phyloP scores from a whole-genome alignment of 2,888 invertebrate species.

The Hirtodrosophila cameraria region DNA sequence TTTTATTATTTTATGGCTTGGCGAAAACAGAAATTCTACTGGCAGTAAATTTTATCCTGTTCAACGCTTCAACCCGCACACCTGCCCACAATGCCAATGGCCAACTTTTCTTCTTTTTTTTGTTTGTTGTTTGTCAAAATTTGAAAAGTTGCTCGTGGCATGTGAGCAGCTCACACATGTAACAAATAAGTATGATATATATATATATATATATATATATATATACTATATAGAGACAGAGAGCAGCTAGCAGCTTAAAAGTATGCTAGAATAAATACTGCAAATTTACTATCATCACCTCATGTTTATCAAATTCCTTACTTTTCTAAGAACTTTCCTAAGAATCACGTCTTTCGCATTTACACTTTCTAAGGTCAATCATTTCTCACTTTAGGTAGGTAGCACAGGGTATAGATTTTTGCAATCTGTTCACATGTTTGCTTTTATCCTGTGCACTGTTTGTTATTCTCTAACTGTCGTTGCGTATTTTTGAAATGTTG shows the following conservation, averaged over 20 bases:
- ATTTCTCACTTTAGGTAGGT: no score
- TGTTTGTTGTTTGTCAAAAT: slow-evolving; percentile 42
- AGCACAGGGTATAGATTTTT: slow-evolving; percentile 9
- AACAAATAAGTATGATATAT: slow-evolving; percentile 4
- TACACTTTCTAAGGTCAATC: no score
- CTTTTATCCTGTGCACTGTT: slow-evolving; percentile 28
- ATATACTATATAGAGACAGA: slow-evolving; percentile 1
- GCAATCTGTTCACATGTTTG: slow-evolving; percentile 7
- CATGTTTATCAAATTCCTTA: no score
- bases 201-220: no score
- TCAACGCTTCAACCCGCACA: neutral
- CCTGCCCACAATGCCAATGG: slow-evolving; percentile 17
- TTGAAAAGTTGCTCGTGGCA: slow-evolving; percentile 47
- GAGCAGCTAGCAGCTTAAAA: neutral
- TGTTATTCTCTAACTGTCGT: slow-evolving; percentile 42
- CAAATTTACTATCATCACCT: neutral
- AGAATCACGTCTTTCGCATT: no score
- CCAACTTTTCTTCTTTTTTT: slow-evolving; percentile 28
- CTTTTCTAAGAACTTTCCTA: no score
- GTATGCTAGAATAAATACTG: slow-evolving; percentile 5
- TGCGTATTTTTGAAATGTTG: slow-evolving; percentile 34
- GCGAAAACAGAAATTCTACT: slow-evolving; percentile 41
- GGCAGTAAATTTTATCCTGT: slow-evolving; percentile 9
- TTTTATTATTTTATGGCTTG: slow-evolving; percentile 71
- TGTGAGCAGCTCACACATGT: slow-evolving; percentile 6